Conservation (phyloP, 1,140 invertebrate species). For the Calliphora vicina region DNA sequence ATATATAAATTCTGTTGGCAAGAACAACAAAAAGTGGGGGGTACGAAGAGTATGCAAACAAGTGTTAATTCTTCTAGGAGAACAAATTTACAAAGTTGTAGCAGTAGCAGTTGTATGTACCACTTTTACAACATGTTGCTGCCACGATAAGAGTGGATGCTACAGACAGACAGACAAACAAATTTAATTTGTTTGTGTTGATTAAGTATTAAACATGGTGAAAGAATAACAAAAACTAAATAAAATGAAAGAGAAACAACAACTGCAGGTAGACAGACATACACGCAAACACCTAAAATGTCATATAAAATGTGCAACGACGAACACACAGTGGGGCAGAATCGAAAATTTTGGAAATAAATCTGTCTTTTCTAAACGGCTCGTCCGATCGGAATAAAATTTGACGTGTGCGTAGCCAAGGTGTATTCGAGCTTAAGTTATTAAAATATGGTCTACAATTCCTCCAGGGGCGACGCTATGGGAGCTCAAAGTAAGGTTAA, state of each 20-base stretch:
- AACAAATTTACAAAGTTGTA: too few relatives aligned
- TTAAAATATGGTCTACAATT: too few relatives aligned
- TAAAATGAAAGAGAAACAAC: not conserved
- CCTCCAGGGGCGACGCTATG: too few relatives aligned
- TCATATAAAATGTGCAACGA: not conserved
- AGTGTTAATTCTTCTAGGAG: not conserved
- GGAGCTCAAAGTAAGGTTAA: too few relatives aligned
- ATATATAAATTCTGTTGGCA: conserved; percentile 16
- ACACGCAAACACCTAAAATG: not conserved
- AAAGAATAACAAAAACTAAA: not conserved
- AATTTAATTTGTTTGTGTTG: conserved; percentile 17
- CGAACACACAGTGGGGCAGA: not conserved
- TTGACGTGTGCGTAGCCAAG: too few relatives aligned
- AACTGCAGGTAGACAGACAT: not conserved
- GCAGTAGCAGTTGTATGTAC: too few relatives aligned
- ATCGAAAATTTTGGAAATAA: too few relatives aligned
- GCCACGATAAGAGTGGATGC: not conserved
- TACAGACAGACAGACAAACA: not conserved
- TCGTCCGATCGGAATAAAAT: too few relatives aligned
- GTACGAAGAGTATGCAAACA: not conserved
- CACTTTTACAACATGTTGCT: not conserved
- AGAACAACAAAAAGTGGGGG: not conserved
- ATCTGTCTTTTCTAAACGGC: too few relatives aligned
- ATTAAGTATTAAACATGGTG: conserved; percentile 6
- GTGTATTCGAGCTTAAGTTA: too few relatives aligned